Evolutionary conservation across 1,140 invertebrate species (phyloP), one percentile per base, ranked within the genome.

Genomic region (Microplitis mediator): DNA sequence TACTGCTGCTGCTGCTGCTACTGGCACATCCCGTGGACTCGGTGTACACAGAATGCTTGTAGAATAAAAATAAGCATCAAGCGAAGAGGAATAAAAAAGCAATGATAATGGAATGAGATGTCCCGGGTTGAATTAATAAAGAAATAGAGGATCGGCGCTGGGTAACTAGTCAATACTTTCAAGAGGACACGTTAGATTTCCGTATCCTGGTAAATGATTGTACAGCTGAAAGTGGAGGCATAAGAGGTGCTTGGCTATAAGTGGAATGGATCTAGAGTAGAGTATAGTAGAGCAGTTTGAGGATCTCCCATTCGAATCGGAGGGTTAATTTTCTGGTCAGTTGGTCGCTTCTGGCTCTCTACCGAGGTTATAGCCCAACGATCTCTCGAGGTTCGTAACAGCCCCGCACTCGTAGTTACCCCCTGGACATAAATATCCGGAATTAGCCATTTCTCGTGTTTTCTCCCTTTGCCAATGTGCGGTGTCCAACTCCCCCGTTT

Each of bases 291-390:
- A 79, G 79, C 71, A 72, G 77, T 77, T 76, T 81, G 77, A 14
- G 67, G 32, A 62, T 11, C 69, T 61, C 32, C 65, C 78, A 82
- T 85, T 67, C 81, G 82, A 83, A 86, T 86, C 83, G 84, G 84
- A 86, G 85, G 85, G 86, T 87, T 87, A 87, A 87, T 87, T 87
- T 87, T 87, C 85, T 87, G 86, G 86, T 86, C 86, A 87, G 86
- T 87, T 87, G 86, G 86, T 86, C 86, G 86, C 86, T 86, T 87
- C 85, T 87, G 86, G 85, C 84, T 84, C 80, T 84, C 80, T 45
- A 45, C 39, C 78, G 79, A 83, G 85, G 84, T 86, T 85, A 85
- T 86, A 85, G 81, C 77, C 65, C 32, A 79, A 79, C 82, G 83
- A 85, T 86, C 84, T 86, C 86, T 82, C 39, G 86, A n/a, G 82